Conservation (phyloP, 2,113 vertebrate genomes). For the Isurus oxyrinchus region DNA sequence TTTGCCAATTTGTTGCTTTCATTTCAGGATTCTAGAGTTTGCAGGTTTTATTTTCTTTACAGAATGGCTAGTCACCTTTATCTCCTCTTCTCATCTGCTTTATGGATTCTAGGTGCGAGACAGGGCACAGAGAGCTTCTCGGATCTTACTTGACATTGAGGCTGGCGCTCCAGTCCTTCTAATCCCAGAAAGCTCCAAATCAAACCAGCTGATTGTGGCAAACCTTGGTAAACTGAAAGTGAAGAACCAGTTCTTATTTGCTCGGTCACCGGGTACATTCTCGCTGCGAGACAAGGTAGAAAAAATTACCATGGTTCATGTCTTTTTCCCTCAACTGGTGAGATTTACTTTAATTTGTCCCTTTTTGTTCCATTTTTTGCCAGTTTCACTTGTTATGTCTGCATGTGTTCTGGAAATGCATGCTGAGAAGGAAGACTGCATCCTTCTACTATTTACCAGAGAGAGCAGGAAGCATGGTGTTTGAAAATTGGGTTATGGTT, state of each 20-base stretch:
- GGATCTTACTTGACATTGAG: conserved; percentile 85
- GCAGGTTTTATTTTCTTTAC: neutral
- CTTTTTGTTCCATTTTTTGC: neutral
- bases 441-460: neutral
- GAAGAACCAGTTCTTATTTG: conserved; percentile 79
- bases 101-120: conserved; percentile 71
- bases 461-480: neutral
- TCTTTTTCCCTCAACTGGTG: conserved; percentile 64
- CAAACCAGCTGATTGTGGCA: conserved; percentile 80
- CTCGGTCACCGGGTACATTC: conserved; percentile 75
- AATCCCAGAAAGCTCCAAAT: conserved; percentile 87
- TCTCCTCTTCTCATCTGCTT: conserved; percentile 27
- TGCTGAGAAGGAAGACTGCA: neutral
- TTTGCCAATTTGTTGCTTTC: neutral
- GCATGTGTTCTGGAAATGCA: neutral
- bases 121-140: conserved; percentile 75
- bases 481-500: neutral
- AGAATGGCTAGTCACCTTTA: neutral
- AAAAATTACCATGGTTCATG: conserved; percentile 59
- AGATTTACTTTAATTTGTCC: conserved; percentile 45
- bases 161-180: conserved; percentile 90
- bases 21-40: neutral
- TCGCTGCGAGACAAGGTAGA: conserved; percentile 89
- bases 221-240: conserved; percentile 89
- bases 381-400: conserved; percentile 37